Evolutionary conservation across 2,113 vertebrate genomes (phyloP), one percentile per base, ranked within the genome.

Genomic region (Grammomys dolichurus): DNA sequence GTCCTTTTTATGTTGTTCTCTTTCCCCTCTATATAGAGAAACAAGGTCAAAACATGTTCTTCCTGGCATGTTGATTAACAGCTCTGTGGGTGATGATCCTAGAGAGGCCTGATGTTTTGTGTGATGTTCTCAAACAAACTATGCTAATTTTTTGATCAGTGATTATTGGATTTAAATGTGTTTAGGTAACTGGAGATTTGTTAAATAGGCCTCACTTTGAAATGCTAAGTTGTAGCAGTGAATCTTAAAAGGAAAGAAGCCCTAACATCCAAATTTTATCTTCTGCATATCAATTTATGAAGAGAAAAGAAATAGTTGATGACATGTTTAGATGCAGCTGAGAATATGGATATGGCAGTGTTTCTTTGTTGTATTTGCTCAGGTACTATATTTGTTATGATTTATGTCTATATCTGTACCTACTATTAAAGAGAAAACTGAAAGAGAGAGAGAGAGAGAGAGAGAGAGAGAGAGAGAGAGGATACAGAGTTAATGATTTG

Each of bases 91-190:
- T 89, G 95, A 87, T 90, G 72, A 67, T 95, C 95, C 94, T 95
- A 86, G 76, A 93, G 95, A 95, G 95, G 87, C 90, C 90, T 96
- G 86, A 94, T 95, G 86, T 95, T 85, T 93, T 97, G 88, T 97
- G 90, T 96, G 97, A 97, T 95, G 93, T 97, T 98, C 95, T 93
- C 94, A 96, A 94, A 95, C 85, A 96, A 93, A 93, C 92, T 95
- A 92, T 97, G 93, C 73, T 97, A 96, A 97, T 96, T 95, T 97
- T 87, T 96, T 97, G 89, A 95, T 97, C 40, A 90, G 90, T 95
- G 93, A 96, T 97, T 95, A 95, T 97, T 88, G 96, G 90, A 96
- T 97, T 97, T 98, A 97, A 97, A 97, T 98, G 96, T 95, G 91
- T 97, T 95, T 97, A 92, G 70, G 95, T 97, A 95, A 90, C 92